Conservation (phyloP, 1,140 invertebrate species). For the Trichoplusia ni region DNA sequence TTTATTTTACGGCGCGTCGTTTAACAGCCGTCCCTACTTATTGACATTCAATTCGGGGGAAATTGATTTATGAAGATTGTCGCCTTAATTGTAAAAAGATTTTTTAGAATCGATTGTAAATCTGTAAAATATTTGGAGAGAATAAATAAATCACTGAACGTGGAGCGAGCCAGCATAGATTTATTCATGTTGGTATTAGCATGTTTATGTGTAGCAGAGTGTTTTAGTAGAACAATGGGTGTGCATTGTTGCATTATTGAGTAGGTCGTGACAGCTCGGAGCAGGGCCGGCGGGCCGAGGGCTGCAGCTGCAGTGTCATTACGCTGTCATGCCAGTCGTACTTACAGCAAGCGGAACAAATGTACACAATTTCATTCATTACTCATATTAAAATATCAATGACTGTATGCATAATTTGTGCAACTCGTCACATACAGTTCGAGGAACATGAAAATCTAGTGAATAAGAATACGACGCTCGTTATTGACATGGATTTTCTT, state of each 20-base stretch:
- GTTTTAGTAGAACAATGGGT: constrained; percentile 43
- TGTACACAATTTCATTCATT: constrained; percentile 51
- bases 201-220: constrained; percentile 18
- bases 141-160: background rate
- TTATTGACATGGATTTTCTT: background rate
- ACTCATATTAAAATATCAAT: constrained; percentile 38
- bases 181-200: constrained; percentile 17
- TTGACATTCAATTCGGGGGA: constrained; percentile 81
- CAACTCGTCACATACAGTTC: background rate
- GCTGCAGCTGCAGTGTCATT: constrained; percentile 65
- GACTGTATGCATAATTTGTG: constrained; percentile 2
- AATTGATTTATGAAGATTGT: constrained; percentile 82
- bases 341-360: constrained; percentile 63
- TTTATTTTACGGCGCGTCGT: constrained; percentile 80
- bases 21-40: constrained; percentile 80
- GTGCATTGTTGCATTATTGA: constrained; percentile 71
- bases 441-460: too few relatives aligned
- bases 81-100: constrained; percentile 78
- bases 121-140: constrained; percentile 22
- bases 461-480: too few relatives aligned
- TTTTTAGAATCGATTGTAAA: constrained; percentile 45
- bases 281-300: constrained; percentile 2
- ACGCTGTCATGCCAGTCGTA: constrained; percentile 45
- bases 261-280: constrained; percentile 45
- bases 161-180: background rate